These are phyloP conservation scores for Hormaphis cornu DNA, from an alignment of 1,140 invertebrate species.

Conservation along the genomic window DNA sequence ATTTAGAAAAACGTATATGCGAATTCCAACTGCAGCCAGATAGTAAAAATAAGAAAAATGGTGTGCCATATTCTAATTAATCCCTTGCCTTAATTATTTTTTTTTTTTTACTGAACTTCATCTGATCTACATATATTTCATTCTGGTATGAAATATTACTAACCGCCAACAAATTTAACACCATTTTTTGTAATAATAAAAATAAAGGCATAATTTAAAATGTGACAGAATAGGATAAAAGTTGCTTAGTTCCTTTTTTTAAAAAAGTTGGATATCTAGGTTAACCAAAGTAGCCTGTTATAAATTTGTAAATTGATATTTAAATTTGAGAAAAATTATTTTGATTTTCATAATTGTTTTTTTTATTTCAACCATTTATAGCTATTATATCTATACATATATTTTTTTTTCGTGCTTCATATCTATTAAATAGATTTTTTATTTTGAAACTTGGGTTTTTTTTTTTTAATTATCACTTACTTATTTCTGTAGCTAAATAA, in stretches of 20 bases:
- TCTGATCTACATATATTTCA: background rate
- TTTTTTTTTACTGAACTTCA: background rate
- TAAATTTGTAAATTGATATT: slow-evolving; percentile 2
- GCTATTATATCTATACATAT: background rate
- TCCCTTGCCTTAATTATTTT: background rate
- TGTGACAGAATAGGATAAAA: background rate
- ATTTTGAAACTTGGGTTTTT: background rate
- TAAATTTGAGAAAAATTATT: background rate
- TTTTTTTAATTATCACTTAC: background rate
- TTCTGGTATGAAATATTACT: background rate
- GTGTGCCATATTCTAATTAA: background rate
- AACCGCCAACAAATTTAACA: background rate
- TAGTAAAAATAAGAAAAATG: slow-evolving; percentile 11
- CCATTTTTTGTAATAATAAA: background rate
- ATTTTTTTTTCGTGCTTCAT: background rate
- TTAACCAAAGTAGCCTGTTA: background rate
- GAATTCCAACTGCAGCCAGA: slow-evolving; percentile 18
- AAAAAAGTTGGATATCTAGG: background rate
- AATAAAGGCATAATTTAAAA: background rate
- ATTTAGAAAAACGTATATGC: slow-evolving; percentile 37
- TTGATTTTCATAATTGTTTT: background rate
- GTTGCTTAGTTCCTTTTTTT: slow-evolving; percentile 4
- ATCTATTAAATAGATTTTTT: background rate
- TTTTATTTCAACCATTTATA: background rate
- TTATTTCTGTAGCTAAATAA: background rate